Percentiles rank a stretch among this genome's conserved stretches.
These are phyloP conservation scores for Aramus guarauna DNA, from an alignment of 2,113 vertebrate species.

Conservation along the genomic window DNA sequence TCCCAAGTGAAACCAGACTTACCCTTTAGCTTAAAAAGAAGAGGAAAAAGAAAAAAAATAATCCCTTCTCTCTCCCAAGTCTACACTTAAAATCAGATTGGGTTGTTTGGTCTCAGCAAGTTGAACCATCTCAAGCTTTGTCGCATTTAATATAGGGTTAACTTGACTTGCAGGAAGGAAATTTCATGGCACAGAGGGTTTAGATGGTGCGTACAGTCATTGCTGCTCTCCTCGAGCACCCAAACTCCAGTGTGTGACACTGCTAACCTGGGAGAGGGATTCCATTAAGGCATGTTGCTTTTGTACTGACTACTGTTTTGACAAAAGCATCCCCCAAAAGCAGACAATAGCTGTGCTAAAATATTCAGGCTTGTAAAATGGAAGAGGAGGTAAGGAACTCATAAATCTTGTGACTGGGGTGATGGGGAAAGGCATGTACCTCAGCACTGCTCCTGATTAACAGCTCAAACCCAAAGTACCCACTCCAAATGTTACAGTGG, in stretches of 20 bases:
- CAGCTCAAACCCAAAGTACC: not conserved
- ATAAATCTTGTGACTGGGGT: not conserved
- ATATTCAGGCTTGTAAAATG: not conserved
- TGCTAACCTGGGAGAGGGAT: not conserved
- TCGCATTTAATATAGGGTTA: not conserved
- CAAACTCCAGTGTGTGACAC: not conserved
- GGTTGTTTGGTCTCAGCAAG: not conserved
- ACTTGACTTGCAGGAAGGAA: not conserved
- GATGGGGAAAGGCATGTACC: not conserved
- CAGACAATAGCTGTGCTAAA: not conserved
- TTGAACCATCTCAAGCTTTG: not conserved
- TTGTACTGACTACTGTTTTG: accelerated
- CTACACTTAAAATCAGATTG: not conserved
- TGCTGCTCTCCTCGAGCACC: not conserved
- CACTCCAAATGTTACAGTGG: accelerated
- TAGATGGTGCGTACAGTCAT: not conserved
- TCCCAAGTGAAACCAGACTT: not conserved
- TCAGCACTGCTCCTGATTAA: not conserved
- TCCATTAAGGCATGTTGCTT: not conserved
- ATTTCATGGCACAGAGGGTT: accelerated
- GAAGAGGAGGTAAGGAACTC: not conserved
- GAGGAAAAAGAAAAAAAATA: too few species aligned
- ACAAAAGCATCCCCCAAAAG: not conserved
- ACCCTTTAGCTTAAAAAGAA: not conserved
- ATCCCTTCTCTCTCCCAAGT: not conserved